Base-by-base conservation (phyloP, 2,113 vertebrate genomes). In the Baryphthengus martii region DNA sequence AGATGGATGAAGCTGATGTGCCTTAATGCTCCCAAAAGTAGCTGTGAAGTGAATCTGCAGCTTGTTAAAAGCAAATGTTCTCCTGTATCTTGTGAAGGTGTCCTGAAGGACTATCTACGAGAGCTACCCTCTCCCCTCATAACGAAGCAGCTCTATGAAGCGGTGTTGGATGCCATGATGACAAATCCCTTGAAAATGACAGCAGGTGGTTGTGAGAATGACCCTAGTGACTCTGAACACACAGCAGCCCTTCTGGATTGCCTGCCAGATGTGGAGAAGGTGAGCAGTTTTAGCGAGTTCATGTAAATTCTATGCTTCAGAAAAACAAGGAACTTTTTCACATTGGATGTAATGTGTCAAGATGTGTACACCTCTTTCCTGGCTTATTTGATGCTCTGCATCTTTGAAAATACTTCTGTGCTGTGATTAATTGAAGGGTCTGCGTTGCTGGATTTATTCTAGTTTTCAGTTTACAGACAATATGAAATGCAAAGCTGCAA, bases 41-140 rank as follows among this genome's bases (percentile, higher is more conserved):
- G 1, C 25, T n/a, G 29, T n/a, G 21, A 39, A 49, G 59, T 37
- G 28, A 49, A 37, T 35, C n/a, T 81, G 35, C 52, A 56, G 52
- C 49, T 91, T 68, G 25, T 45, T 82, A 56, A 93, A 89, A 67
- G 40, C 14, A 76, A 0, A 29, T 95, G 28, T 89, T 86, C 42
- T 88, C 68, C 13, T 94, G 74, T 96, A 50, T 89, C 87, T 79
- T 96, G 18, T 88, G 40, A 95, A 99, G 99, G 99, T 20, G 99
- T 99, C 63, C 97, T 99, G 75, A 99, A 99, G 97, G 99, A 99
- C 97, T 99, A 99, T 89, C 98, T 99, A 65, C 98, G 99, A 86
- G 99, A 99, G 96, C 98, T 99, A 28, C 99, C 99, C 56, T 99
- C 98, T 95, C 99, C 99, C 31, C 98, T 99, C 75, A 99, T 99